Conservation (phyloP, 1,140 invertebrate species). For the Apis florea region DNA sequence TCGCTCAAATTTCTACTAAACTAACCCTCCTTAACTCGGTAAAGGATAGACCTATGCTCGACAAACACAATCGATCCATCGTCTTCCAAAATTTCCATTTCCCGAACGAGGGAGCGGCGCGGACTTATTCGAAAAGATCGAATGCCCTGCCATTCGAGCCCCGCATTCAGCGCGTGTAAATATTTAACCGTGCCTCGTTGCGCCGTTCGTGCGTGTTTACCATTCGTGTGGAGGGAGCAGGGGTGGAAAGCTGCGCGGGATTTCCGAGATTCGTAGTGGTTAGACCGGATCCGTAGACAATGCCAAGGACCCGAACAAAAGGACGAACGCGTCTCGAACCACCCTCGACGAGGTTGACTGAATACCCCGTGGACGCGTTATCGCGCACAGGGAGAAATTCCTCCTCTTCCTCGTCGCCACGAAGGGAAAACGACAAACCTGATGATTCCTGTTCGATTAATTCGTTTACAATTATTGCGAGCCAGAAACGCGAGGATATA, state of each 20-base stretch:
- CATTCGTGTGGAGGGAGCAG: background rate
- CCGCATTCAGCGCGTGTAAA: conserved; percentile 12
- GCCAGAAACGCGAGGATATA: background rate
- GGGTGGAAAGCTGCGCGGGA: background rate
- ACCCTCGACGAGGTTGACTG: conserved; percentile 9
- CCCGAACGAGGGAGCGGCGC: too few relatives aligned
- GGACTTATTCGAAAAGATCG: background rate
- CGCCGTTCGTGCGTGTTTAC: background rate
- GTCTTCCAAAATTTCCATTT: too few relatives aligned
- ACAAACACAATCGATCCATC: too few relatives aligned
- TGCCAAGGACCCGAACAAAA: conserved; percentile 70
- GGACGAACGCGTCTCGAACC: conserved; percentile 62
- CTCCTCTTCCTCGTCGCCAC: too few relatives aligned
- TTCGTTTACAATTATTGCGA: conserved; percentile 25
- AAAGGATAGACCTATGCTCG: too few relatives aligned
- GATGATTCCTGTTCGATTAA: background rate
- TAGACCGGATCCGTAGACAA: conserved; percentile 64
- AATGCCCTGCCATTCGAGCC: background rate
- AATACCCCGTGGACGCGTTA: conserved; percentile 18
- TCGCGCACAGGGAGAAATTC: background rate
- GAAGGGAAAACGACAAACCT: too few relatives aligned
- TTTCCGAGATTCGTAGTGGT: conserved; percentile 29
- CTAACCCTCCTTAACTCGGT: too few relatives aligned
- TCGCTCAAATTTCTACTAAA: too few relatives aligned
- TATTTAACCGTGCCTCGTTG: conserved; percentile 14